Percentiles rank a stretch among this genome's conserved stretches.
phyloP scores from a whole-genome alignment of 2,888 invertebrate genomes.

The Hedychridium roseum region DNA sequence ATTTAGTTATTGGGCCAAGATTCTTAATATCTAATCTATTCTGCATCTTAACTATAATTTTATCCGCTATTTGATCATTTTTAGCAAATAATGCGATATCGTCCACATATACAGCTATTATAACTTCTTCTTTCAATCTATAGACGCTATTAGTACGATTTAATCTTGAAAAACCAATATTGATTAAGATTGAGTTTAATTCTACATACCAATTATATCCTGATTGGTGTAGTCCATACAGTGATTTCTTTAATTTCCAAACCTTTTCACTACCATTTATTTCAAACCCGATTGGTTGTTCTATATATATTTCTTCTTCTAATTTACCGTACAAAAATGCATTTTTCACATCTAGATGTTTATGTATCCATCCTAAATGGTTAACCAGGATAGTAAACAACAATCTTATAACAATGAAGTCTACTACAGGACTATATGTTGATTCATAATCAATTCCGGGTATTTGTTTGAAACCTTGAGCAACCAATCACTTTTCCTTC shows the following conservation, averaged over 20 bases:
- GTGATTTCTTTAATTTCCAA: slow-evolving; percentile 22
- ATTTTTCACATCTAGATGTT: slow-evolving; percentile 26
- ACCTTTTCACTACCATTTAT: slow-evolving; percentile 23
- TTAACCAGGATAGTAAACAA: slow-evolving; percentile 14
- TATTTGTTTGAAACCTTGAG: slow-evolving; percentile 16
- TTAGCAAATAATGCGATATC: no score
- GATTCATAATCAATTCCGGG: slow-evolving; percentile 23
- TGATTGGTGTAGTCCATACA: slow-evolving; percentile 43
- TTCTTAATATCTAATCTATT: no score
- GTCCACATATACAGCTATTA: slow-evolving; percentile 27
- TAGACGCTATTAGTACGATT: slow-evolving; percentile 29
- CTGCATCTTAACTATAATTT: no score
- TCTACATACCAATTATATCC: slow-evolving; percentile 35
- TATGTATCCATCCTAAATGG: slow-evolving; percentile 7
- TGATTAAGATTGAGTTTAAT: slow-evolving; percentile 20
- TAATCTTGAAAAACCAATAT: slow-evolving; percentile 21
- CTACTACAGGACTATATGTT: slow-evolving; percentile 28
- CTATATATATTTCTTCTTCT: slow-evolving; percentile 36
- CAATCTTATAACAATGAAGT: slow-evolving; percentile 21
- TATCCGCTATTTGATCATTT: no score
- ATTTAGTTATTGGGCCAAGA: no score
- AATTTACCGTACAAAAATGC: slow-evolving; percentile 33
- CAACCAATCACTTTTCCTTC: slow-evolving; percentile 23
- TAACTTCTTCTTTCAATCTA: slow-evolving; percentile 5
- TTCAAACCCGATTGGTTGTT: slow-evolving; percentile 37